Evolutionary conservation across 2,113 vertebrate genomes (phyloP).

Genomic region (Notothenia coriiceps): DNA sequence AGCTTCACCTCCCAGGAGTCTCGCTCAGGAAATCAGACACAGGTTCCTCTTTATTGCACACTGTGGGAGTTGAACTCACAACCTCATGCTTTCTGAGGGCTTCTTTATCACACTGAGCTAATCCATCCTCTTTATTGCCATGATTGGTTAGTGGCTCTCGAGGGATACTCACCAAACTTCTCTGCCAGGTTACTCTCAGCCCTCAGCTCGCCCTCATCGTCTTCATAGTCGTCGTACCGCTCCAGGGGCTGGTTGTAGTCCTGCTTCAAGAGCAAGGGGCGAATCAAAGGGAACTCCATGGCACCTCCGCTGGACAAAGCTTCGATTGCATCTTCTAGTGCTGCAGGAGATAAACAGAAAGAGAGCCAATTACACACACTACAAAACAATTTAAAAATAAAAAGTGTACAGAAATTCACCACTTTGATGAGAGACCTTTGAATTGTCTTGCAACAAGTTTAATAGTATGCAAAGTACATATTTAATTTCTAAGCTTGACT

Average conservation of each 20-base stretch:
- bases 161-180: slow-evolving; percentile 86
- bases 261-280: slow-evolving; percentile 87
- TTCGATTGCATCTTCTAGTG: slow-evolving; percentile 77
- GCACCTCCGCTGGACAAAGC: slow-evolving; percentile 79
- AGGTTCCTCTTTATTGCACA: slow-evolving; percentile 39
- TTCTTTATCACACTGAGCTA: too few relatives aligned
- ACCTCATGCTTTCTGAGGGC: too few relatives aligned
- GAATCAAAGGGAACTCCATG: slow-evolving; percentile 71
- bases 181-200: slow-evolving; percentile 90
- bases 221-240: slow-evolving; percentile 87
- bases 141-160: slow-evolving; percentile 26
- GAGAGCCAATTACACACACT: not conserved
- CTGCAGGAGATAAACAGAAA: slow-evolving; percentile 67
- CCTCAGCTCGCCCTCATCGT: slow-evolving; percentile 87
- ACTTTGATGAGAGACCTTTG: not conserved
- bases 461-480: not conserved
- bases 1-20: slow-evolving; percentile 35
- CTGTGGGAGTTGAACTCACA: too few relatives aligned
- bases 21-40: slow-evolving; percentile 48
- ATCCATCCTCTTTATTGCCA: slow-evolving; percentile 36
- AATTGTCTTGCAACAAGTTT: not conserved
- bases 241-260: slow-evolving; percentile 86
- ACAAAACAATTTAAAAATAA: too few relatives aligned
- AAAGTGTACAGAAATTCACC: too few relatives aligned
- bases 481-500: too few relatives aligned